Evolutionary conservation across 2,888 invertebrate genomes (phyloP).

Genomic region (Andrena hattorfiana): DNA sequence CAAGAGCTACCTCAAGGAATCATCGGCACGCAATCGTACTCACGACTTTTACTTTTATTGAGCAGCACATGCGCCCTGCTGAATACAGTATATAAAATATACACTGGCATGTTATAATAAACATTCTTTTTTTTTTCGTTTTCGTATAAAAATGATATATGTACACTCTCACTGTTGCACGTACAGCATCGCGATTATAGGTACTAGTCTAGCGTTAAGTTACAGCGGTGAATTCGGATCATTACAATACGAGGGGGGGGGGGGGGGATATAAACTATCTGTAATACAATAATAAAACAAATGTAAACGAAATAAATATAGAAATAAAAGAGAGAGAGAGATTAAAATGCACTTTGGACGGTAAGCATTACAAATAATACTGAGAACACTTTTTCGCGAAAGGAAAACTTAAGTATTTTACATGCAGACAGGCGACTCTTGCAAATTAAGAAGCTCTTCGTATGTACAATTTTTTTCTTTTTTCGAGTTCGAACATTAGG

Average conservation of each 20-base stretch:
- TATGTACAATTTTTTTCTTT: slow-evolving; percentile 31
- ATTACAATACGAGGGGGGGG: slow-evolving; percentile 52
- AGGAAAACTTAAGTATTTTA: slow-evolving; percentile 59
- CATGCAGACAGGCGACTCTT: slow-evolving; percentile 58
- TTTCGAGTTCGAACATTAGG: background rate
- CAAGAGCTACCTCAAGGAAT: slow-evolving; percentile 27
- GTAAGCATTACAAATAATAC: slow-evolving; percentile 82
- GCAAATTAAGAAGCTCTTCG: slow-evolving; percentile 58
- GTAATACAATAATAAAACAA: slow-evolving; percentile 68
- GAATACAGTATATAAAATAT: slow-evolving; percentile 64
- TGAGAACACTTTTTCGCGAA: slow-evolving; percentile 65
- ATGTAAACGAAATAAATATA: slow-evolving; percentile 74
- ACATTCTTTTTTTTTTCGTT: slow-evolving; percentile 54
- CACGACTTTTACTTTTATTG: slow-evolving; percentile 53
- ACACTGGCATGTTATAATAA: slow-evolving; percentile 63
- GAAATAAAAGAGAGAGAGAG: slow-evolving; percentile 73
- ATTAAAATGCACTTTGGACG: slow-evolving; percentile 82
- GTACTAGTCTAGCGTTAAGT: slow-evolving; percentile 62
- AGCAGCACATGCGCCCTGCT: slow-evolving; percentile 52
- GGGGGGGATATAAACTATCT: slow-evolving; percentile 66
- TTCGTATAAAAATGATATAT: slow-evolving; percentile 75
- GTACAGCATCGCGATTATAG: slow-evolving; percentile 58
- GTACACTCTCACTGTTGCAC: slow-evolving; percentile 68
- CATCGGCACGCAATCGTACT: slow-evolving; percentile 35
- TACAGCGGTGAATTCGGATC: slow-evolving; percentile 58